A percentile compares a stretch with the other conserved stretches of the same genome.
These are phyloP conservation scores for Plotosus lineatus DNA, from an alignment of 2,113 vertebrate species.

Conservation along the genomic window DNA sequence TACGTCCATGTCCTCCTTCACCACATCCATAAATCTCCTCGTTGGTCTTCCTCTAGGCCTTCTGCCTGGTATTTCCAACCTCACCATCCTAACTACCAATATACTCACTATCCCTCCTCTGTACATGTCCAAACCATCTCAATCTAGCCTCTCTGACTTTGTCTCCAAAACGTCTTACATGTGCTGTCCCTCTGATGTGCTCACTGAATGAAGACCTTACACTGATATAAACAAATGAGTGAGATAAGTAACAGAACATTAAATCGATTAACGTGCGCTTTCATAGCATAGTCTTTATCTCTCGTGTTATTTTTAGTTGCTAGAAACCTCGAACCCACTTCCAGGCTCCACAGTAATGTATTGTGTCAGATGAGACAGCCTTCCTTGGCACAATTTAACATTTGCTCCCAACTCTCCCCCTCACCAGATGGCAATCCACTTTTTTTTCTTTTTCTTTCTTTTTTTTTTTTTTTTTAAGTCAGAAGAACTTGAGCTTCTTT, in stretches of 20 bases:
- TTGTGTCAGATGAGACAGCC: constrained; percentile 39
- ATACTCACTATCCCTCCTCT: no score
- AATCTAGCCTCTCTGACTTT: no score
- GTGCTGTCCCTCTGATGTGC: no score
- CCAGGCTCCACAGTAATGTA: constrained; percentile 38
- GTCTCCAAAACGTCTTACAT: no score
- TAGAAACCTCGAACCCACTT: constrained; percentile 16
- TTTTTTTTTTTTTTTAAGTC: no score
- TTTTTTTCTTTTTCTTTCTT: no score
- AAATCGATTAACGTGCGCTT: not conserved
- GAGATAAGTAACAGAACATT: not conserved
- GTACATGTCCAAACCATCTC: no score
- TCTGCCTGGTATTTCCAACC: no score
- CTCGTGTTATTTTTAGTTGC: not conserved
- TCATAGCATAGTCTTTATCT: not conserved
- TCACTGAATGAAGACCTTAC: not conserved
- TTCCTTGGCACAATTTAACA: constrained; percentile 23
- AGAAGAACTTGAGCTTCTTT: constrained; percentile 8
- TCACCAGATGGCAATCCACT: constrained; percentile 51
- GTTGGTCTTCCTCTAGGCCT: no score
- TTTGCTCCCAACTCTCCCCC: constrained; percentile 28
- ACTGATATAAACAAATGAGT: not conserved
- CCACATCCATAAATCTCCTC: no score
- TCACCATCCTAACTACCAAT: no score
- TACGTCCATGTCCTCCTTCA: no score